These are phyloP conservation scores for Oreochromis aureus DNA, from an alignment of 2,113 vertebrate genomes.

Conservation along the genomic window DNA sequence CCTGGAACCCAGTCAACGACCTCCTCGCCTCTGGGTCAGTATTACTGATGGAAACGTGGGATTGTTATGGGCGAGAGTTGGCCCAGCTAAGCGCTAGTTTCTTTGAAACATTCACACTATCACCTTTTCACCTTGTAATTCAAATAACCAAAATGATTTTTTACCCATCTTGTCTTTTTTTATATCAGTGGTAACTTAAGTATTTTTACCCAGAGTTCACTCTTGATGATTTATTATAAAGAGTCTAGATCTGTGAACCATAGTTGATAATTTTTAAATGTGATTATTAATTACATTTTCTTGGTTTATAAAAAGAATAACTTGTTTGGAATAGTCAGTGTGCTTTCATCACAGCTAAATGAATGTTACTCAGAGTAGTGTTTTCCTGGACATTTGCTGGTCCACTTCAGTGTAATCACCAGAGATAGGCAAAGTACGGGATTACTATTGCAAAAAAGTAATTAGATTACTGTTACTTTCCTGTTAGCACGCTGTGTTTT, in stretches of 20 bases:
- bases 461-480: neutral
- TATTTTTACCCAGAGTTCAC: neutral
- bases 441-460: neutral
- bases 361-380: neutral
- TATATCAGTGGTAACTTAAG: neutral
- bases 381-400: neutral
- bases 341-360: neutral
- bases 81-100: neutral
- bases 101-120: neutral
- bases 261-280: neutral
- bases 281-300: neutral
- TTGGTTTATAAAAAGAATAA: neutral
- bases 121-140: neutral
- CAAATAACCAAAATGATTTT: neutral
- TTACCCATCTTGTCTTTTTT: neutral
- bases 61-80: neutral
- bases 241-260: neutral
- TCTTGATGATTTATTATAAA: neutral
- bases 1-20: slow-evolving; percentile 98
- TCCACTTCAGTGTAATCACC: neutral
- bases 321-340: neutral
- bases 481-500: neutral
- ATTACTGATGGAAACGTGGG: neutral
- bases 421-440: neutral
- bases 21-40: slow-evolving; percentile 94